Evolutionary conservation across 2,888 invertebrate species (phyloP), one percentile per base, ranked within the genome.

Genomic region (Auanema freiburgensis): DNA sequence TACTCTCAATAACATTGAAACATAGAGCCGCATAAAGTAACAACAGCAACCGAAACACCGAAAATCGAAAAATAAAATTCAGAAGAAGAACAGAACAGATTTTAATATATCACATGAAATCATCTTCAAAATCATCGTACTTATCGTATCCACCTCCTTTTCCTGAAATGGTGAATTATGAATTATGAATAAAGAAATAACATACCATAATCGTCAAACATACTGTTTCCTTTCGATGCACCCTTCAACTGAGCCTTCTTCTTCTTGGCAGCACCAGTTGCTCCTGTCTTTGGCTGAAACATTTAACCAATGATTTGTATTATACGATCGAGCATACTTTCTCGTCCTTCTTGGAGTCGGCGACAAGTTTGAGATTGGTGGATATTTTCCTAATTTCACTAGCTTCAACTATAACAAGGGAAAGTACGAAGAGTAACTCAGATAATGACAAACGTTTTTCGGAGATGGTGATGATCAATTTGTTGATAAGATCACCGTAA

Each of bases 321-420:
- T n/a, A 11, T 10, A 51, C 14, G 11, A n/a, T 12, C 51, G 6
- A 52, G 3, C 51, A 41, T 41, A 33, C 68, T 63, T 69, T 71
- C 46, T 74, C 74, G 33, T 73, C 73, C 60, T 74, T 78, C 63
- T 74, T 76, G 14, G 71, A 60, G 23, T 73, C 70, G 11, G 69
- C 71, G 50, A 78, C 65, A 43, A 65, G 61, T 59, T 72, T 73
- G 50, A 76, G 61, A 14, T 71, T 69, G 49, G 71, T 77, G 50
- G 71, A 72, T 68, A 80, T 80, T 57, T 79, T 74, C 11, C 71
- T 69, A 16, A 73, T 72, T 33, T 74, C 72, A 14, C 63, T 65
- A 6, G 68, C 63, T 8, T 74, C 67, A 63, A 74, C 74, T 76
- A 59, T 43, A 72, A 68, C 21, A 44, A 33, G 50, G 12, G 2